phyloP scores from a whole-genome alignment of 2,113 vertebrate species.

The Calypte anna region DNA sequence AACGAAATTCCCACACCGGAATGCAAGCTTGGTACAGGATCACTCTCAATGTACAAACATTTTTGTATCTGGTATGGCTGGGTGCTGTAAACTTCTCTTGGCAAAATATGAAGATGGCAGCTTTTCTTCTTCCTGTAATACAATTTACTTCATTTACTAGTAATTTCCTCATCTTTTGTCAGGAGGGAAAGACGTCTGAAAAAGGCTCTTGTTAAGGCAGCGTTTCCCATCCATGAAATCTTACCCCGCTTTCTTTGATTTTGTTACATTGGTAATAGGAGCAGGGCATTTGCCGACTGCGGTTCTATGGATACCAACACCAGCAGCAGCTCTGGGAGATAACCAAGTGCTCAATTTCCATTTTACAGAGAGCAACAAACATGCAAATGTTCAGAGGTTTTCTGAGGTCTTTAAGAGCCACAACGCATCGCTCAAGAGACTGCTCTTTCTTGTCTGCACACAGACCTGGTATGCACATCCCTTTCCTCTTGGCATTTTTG shows the following conservation, averaged over 20 bases:
- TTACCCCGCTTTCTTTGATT: constrained; percentile 42
- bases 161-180: constrained; percentile 56
- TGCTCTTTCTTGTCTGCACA: neutral
- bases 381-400: neutral
- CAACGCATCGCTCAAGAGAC: neutral
- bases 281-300: neutral
- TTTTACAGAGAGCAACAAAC: neutral
- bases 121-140: neutral
- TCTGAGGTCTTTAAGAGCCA: neutral
- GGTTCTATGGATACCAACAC: neutral
- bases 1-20: neutral
- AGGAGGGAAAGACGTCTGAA: constrained; percentile 7
- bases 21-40: neutral
- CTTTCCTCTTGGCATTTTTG: neutral
- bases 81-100: neutral
- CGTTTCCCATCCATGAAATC: constrained; percentile 53
- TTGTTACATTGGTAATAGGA: constrained; percentile 5
- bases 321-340: neutral
- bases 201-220: constrained; percentile 40
- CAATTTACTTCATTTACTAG: constrained; percentile 16
- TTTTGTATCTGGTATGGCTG: neutral
- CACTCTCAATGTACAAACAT: neutral
- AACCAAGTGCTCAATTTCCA: neutral
- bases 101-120: neutral
- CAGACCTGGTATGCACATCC: neutral